Base-by-base conservation (phyloP, 2,888 invertebrate genomes). In the Sinopyrophorus schimmeli region DNA sequence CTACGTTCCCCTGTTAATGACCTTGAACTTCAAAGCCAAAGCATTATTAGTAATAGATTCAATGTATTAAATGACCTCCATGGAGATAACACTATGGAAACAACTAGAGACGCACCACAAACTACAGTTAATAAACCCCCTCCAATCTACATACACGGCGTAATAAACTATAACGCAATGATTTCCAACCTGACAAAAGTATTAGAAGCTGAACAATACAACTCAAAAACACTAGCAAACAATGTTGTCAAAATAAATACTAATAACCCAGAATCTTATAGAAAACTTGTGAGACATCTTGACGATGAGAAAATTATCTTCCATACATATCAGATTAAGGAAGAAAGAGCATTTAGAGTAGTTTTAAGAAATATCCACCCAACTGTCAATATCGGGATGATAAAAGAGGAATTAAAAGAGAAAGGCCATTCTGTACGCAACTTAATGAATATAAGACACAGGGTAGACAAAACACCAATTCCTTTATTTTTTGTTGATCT, bases 151-250 rank as follows among this genome's bases (percentile, higher is more conserved):
- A 30, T 34, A 21, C 14, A 34, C n/a, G 34, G 34, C 7, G 21
- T 34, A 6, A 4, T 12, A n/a, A 28, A 39, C 39, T 39, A 39
- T 10, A 14, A 39, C n/a, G 6, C 26, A 39, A 39, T 39, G 27
- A 27, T 39, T 5, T 4, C n/a, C 18, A 39, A 10, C 16, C 11
- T 34, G 14, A 12, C 34, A 5, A 32, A n/a, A 20, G 21, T 34
- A 3, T 3, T 34, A 34, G 34, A 18, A 34, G 21, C 11, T 20
- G 34, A 34, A 34, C 34, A 34, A n/a, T 21, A 15, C 21, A 12
- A 34, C 11, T 12, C 34, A 6, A 27, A 27, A 39, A 23, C 39
- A 1, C 18, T 39, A 12, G 27, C 39, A 26, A 39, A 39, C 20
- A 28, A 39, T 14, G 24, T 15, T 15, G 15, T 37, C 16, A 37